A percentile compares a stretch with the other conserved stretches of the same genome.
Evolutionary conservation across 2,888 invertebrate genomes (phyloP).

Genomic region (Drosophila peninsularis): DNA sequence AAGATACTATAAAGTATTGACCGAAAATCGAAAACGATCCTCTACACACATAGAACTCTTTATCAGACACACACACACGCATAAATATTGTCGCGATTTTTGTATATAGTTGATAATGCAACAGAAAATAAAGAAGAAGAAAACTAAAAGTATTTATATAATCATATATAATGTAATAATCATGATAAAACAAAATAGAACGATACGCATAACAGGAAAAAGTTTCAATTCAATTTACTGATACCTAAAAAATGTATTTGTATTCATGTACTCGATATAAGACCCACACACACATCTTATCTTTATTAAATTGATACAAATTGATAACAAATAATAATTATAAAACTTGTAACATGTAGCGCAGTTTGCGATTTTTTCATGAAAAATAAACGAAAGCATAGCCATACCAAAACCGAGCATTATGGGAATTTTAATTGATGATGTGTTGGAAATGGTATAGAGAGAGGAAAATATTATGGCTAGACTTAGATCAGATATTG

Average conservation of each 20-base stretch:
- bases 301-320: conserved; percentile 34
- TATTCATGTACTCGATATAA: conserved; percentile 46
- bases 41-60: conserved; percentile 14
- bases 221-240: conserved; percentile 38
- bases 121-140: conserved; percentile 18
- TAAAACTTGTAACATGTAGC: conserved; percentile 57
- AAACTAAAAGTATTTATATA: conserved; percentile 26
- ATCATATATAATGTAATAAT: conserved; percentile 28
- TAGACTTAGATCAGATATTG: neutral
- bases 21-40: conserved; percentile 8
- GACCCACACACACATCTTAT: conserved; percentile 38
- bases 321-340: conserved; percentile 13
- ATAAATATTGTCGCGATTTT: conserved; percentile 36
- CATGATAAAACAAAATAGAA: conserved; percentile 17
- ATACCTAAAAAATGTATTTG: conserved; percentile 40
- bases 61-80: conserved; percentile 25
- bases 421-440: neutral
- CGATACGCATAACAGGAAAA: conserved; percentile 27
- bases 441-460: too few relatives aligned
- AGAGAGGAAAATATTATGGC: neutral
- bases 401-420: conserved; percentile 51
- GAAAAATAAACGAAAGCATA: conserved; percentile 57
- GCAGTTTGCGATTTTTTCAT: conserved; percentile 60
- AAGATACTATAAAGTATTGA: conserved; percentile 18
- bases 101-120: conserved; percentile 68